Base-by-base conservation (phyloP, 2,888 invertebrate species). In the Aphidoletes aphidimyza region DNA sequence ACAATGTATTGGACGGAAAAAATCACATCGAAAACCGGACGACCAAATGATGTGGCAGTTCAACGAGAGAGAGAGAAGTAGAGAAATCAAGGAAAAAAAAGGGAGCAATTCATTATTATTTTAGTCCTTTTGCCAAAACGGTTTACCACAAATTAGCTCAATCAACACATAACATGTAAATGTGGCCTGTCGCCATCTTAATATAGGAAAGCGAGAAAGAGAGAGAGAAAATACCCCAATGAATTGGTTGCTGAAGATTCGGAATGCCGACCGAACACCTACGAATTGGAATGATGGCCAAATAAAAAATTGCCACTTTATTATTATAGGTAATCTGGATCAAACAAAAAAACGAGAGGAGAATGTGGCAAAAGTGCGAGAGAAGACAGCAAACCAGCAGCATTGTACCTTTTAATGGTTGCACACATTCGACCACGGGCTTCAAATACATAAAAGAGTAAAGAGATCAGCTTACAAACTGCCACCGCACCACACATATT, bases 261-360 rank as follows among this genome's bases (percentile, higher is more conserved):
- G n/a, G n/a, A n/a, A n/a, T n/a, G n/a, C n/a, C n/a, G n/a, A n/a
- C n/a, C n/a, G 8, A 30, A 69, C 26, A 30, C 69, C 69, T 69
- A 26, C 17, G 34, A 69, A 69, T 69, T 30, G 69, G 69, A 14
- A 69, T 69, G 30, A 3, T 30, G 69, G 69, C n/a, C 69, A 69
- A 69, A 69, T 30, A 69, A 30, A 69, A 69, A 69, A 69, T 30
- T 69, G 69, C 69, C 69, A 69, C 69, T 69, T 69, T 69, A 69
- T 69, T 69, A 69, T 69, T 69, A 69, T 69, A 69, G 69, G 69
- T 30, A 69, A 69, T 69, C n/a, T n/a, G n/a, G n/a, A 69, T 69
- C 3, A 37, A 81, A 81, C 37, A 81, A 37, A n/a, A 37, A n/a
- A 37, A n/a, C n/a, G 22, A 81, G 19, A 36, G 37, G n/a, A n/a